Base-by-base conservation (phyloP, 2,888 invertebrate genomes). In the Ditula angustiorana region DNA sequence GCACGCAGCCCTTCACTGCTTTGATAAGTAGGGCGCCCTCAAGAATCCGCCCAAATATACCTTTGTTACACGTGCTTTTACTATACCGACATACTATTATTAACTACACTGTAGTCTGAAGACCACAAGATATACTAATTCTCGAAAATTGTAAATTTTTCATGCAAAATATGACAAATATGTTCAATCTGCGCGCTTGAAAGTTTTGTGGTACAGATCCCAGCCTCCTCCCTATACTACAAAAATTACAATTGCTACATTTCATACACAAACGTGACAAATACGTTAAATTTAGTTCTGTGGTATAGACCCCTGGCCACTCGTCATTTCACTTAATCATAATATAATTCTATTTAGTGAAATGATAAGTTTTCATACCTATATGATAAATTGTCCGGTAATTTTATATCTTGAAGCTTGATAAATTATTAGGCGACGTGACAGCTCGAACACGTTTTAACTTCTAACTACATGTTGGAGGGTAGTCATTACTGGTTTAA, bases 11-110 rank as follows among this genome's bases (percentile, higher is more conserved):
- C 63, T 63, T 52, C 30, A 62, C 47, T 55, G 47, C 56, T 62
- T 62, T 62, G 52, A 63, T 63, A 63, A 63, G 63, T 63, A 63
- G 63, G 63, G 50, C 63, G 35, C 46, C 62, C 56, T 50, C 49
- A 49, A 50, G 56, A 62, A 57, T 24, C 41, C 56, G 5, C 50
- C 58, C 44, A 44, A 57, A 63, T 56, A 63, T 50, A 58, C 52
- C 52, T 52, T 63, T 63, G 63, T 63, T 52, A 52, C 50, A 26
- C 57, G 33, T 63, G 57, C 58, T 46, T 52, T 63, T 63, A 49
- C 58, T 24, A 41, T 50, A 63, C 50, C 41, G 57, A 16, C 8
- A 30, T 62, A 47, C 33, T 24, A 13, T 49, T 13, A 16, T 49
- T 13, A 16, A 26, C 37, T 46, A 26, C 5, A 33, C n/a, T 16